These are phyloP conservation scores for Stegophylla sp. DNA, from an alignment of 2,888 invertebrate genomes.

Conservation along the genomic window DNA sequence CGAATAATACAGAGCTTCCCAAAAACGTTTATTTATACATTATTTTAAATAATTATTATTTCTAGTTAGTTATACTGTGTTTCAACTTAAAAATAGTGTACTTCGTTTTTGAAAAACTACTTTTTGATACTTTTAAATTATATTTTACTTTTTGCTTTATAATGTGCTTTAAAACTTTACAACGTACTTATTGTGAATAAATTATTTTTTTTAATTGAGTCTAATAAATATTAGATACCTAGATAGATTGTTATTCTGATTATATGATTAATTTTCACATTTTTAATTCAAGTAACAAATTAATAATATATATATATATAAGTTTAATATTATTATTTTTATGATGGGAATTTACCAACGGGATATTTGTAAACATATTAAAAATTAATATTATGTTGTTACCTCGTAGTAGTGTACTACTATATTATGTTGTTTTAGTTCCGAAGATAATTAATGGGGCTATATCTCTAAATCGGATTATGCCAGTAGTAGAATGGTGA, in stretches of 20 bases:
- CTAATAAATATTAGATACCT: no score
- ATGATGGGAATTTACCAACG: not conserved
- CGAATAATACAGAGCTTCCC: no score
- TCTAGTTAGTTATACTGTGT: not conserved
- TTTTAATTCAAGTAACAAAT: no score
- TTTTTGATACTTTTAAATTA: conserved; percentile 14
- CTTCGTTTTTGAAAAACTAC: not conserved
- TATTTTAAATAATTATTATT: not conserved
- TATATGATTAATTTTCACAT: no score
- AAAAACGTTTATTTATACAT: no score
- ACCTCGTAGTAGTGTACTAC: not conserved
- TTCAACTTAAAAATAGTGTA: not conserved
- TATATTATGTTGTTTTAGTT: not conserved
- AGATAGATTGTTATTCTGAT: no score
- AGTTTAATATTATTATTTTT: not conserved
- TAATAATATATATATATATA: conserved; percentile 16
- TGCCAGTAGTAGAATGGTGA: not conserved
- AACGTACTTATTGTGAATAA: no score
- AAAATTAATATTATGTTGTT: not conserved
- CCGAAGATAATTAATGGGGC: conserved; percentile 14
- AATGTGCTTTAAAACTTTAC: no score
- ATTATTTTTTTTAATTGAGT: no score
- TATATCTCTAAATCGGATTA: conserved; percentile 19
- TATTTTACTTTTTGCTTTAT: not conserved
- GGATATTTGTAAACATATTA: not conserved